Evolutionary conservation across 2,797 vertebrate species (phyloP).

Genomic region (Anguilla pacifica): DNA sequence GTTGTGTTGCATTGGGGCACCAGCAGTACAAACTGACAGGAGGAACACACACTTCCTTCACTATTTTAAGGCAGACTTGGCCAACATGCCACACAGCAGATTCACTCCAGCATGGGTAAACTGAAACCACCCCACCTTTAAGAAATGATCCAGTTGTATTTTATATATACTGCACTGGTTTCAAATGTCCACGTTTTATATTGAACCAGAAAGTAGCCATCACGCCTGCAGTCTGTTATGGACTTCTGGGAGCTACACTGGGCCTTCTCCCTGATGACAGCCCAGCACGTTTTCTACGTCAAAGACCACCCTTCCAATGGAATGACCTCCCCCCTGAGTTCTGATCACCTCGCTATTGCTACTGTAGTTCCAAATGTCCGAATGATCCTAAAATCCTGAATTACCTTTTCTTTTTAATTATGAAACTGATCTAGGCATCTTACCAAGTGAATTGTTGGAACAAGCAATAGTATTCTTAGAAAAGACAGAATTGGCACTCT

Average conservation of each 20-base stretch:
- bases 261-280: not conserved
- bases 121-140: no score
- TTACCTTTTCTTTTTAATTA: not conserved
- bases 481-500: not conserved
- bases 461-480: not conserved
- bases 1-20: not conserved
- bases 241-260: not conserved
- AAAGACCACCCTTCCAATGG: not conserved
- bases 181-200: not conserved
- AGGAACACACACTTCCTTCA: not conserved
- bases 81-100: not conserved
- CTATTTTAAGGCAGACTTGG: not conserved
- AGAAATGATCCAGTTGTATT: no score
- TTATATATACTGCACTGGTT: not conserved
- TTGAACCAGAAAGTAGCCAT: not conserved
- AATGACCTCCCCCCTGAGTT: not conserved
- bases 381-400: not conserved
- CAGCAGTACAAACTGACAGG: not conserved
- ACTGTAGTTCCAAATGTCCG: not conserved
- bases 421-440: not conserved
- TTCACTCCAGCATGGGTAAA: no score
- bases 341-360: not conserved
- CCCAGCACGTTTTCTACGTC: not conserved
- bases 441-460: not conserved
- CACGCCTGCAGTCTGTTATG: not conserved